Base-by-base conservation (phyloP, 2,888 invertebrate genomes). In the Acleris sparsana region DNA sequence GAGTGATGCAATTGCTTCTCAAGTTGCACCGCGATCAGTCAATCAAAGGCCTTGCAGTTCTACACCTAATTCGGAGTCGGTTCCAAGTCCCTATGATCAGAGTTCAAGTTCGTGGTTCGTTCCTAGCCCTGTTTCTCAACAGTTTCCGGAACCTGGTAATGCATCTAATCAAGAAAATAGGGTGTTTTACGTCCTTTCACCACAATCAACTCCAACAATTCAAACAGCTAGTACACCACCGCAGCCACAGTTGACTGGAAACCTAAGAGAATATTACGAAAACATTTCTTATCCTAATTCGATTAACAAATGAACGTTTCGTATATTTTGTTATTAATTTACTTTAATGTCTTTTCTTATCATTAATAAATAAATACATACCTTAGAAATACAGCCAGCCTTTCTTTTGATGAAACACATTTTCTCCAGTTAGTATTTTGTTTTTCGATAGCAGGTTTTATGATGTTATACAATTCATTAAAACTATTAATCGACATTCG, bases 1-100 rank as follows among this genome's bases (percentile, higher is more conserved):
- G 29, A 61, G 56, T 66, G 65, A 66, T 66, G 60, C 65, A 66
- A 61, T 49, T 66, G 65, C 53, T 60, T 60, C 65, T 60, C 60
- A 49, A 60, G 53, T 65, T 60, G 65, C 60, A 65, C 65, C 29
- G 39, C 53, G 48, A 60, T 65, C 60, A 65, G 39, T 55, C 55
- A 60, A 65, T 60, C 58, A 59, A 55, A 62, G 29, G 52, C 22
- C 52, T 52, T 52, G 52, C 52, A 52, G 52, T 11, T 52, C 52
- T 52, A 52, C 52, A 52, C 22, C 52, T 17, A 52, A 52, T 52
- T 52, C 52, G 52, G 52, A 43, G 43, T 44, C 43, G 57, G 44
- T 57, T 57, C 44, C 44, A 44, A 39, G 44, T 39, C 22, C 44
- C 57, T 57, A 57, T 44, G 57, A 57, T 39, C 43, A 57, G 11